Percentiles rank a stretch among this genome's conserved stretches.
Evolutionary conservation across 2,797 vertebrate species (phyloP).

Genomic region (Tachyglossus aculeatus): DNA sequence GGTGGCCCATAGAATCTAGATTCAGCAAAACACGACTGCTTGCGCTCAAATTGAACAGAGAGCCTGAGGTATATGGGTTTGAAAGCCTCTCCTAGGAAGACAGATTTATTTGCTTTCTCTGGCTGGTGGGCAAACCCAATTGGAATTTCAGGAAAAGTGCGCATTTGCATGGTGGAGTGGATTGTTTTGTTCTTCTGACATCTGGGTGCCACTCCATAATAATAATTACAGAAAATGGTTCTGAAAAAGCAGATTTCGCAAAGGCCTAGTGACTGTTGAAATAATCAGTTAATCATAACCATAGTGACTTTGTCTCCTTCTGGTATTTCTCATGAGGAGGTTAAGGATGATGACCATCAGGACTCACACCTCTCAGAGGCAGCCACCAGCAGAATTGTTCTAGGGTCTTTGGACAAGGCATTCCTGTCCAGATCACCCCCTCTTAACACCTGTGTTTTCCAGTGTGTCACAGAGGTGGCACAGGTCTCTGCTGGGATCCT

Average conservation of each 20-base stretch:
- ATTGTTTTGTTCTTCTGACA: conserved; percentile 25
- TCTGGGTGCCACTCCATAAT: conserved; percentile 2
- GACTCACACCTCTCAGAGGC: background rate
- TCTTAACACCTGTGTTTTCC: too few relatives aligned
- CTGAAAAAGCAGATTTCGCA: background rate
- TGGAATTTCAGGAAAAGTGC: background rate
- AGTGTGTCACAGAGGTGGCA: too few relatives aligned
- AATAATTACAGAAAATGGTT: background rate
- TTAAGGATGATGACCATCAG: background rate
- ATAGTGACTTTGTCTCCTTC: background rate
- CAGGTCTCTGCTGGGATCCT: too few relatives aligned
- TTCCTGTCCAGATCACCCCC: too few relatives aligned
- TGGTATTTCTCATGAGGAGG: background rate
- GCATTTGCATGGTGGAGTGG: conserved; percentile 30
- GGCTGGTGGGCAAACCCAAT: conserved; percentile 25
- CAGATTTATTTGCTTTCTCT: background rate
- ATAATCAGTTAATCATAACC: fast-evolving
- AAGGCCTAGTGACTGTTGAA: background rate
- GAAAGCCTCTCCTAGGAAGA: background rate
- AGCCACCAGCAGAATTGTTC: too few relatives aligned
- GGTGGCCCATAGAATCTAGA: conserved; percentile 24
- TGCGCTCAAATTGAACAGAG: conserved; percentile 30
- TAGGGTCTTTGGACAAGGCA: too few relatives aligned
- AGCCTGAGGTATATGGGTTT: conserved; percentile 23
- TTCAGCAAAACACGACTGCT: conserved; percentile 29